Evolutionary conservation across 2,797 vertebrate genomes (phyloP).

Genomic region (Ibycter americanus): DNA sequence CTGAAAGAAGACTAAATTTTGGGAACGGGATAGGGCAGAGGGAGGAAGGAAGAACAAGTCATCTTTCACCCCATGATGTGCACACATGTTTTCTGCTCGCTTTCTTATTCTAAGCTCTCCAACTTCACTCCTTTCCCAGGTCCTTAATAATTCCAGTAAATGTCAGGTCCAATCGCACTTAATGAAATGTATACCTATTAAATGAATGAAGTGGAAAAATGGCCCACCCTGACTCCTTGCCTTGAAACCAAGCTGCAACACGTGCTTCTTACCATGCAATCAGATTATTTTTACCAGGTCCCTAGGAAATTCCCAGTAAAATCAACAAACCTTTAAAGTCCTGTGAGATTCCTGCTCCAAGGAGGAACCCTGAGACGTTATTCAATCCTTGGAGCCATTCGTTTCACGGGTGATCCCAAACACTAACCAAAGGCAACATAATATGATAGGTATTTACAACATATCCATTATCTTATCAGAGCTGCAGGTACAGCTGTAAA

Average conservation of each 20-base stretch:
- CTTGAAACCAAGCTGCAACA: background rate
- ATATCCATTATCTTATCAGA: conserved; percentile 67
- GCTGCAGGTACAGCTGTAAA: conserved; percentile 66
- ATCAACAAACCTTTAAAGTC: background rate
- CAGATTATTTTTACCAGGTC: background rate
- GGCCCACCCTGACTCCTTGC: background rate
- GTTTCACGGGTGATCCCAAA: conserved; percentile 28
- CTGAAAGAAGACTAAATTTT: background rate
- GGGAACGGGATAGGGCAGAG: background rate
- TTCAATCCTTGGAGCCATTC: conserved; percentile 12
- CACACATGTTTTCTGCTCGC: background rate
- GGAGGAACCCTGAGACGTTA: background rate
- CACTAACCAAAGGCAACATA: conserved; percentile 44
- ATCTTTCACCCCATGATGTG: background rate
- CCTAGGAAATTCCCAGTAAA: conserved; percentile 19
- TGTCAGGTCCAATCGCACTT: conserved; percentile 14
- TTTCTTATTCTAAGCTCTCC: background rate
- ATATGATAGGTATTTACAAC: conserved; percentile 67
- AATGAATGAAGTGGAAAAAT: background rate
- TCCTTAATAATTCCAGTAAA: conserved; percentile 30
- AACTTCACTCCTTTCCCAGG: background rate
- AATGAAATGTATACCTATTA: background rate
- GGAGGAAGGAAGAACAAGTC: background rate
- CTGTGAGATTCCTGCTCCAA: background rate
- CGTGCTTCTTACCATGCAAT: background rate